phyloP scores from a whole-genome alignment of 2,888 invertebrate species.

The Euzetes globulus region DNA sequence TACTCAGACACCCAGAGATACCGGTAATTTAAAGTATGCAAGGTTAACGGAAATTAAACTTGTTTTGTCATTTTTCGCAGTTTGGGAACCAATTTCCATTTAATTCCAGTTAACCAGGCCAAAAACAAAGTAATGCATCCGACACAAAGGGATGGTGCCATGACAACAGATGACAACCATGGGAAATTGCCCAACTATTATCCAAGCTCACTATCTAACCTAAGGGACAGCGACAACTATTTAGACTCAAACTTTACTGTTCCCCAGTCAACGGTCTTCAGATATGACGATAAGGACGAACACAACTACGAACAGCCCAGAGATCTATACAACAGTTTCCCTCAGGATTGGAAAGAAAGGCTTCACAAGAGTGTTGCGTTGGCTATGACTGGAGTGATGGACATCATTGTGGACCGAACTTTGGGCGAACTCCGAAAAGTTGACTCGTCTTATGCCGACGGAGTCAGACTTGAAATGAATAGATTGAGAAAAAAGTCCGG shows the following conservation, averaged over 20 bases:
- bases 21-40: slow-evolving; percentile 49
- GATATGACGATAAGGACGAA: slow-evolving; percentile 64
- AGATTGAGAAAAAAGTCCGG: background rate
- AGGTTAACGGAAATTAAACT: background rate
- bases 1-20: slow-evolving; percentile 88
- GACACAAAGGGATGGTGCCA: slow-evolving; percentile 66
- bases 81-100: slow-evolving; percentile 81
- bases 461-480: background rate
- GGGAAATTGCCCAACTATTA: slow-evolving; percentile 83
- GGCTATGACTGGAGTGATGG: slow-evolving; percentile 66
- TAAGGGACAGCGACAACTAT: slow-evolving; percentile 57
- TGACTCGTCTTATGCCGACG: slow-evolving; percentile 61
- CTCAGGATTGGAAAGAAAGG: slow-evolving; percentile 62
- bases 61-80: background rate
- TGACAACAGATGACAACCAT: slow-evolving; percentile 66
- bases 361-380: slow-evolving; percentile 70
- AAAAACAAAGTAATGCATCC: slow-evolving; percentile 47
- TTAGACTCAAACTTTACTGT: slow-evolving; percentile 51
- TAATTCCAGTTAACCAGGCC: slow-evolving; percentile 92
- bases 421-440: slow-evolving; percentile 73
- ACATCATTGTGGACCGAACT: slow-evolving; percentile 74
- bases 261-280: slow-evolving; percentile 59
- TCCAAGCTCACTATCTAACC: slow-evolving; percentile 91
- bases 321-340: slow-evolving; percentile 80
- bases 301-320: slow-evolving; percentile 63